Base-by-base conservation (phyloP, 2,113 vertebrate species). In the Apaloderma vittatum region DNA sequence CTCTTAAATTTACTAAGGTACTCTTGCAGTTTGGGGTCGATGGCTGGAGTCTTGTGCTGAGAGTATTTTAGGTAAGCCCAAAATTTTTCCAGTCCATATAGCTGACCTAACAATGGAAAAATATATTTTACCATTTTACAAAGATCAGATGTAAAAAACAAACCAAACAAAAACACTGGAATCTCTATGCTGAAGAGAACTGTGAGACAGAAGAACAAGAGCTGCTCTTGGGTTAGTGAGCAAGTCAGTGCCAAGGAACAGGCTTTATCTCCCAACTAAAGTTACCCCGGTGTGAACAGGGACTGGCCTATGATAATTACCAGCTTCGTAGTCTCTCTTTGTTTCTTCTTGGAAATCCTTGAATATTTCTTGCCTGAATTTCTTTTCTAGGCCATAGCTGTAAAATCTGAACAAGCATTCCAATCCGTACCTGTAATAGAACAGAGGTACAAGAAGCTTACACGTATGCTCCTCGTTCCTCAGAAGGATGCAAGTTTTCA, bases 331-430 rank as follows among this genome's bases (percentile, higher is more conserved):
- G 98, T 99, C 99, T 91, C 91, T 98, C 82, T 99, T 98, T 21
- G 99, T 99, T 98, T 99, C 99, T 93, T 99, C 99, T 89, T 99
- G 99, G 90, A 99, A 99, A 98, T 99, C 99, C 97, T 99, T 98
- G 73, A 99, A 99, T 96, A 99, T 98, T 84, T 99, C 99, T 90
- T 97, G 96, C 96, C 99, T 98, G 98, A 99, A 99, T 94, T 99
- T 99, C 97, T 98, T 99, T 97, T 99, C 99, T 95, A 99, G 96
- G 91, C 99, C 99, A 82, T 99, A 99, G 98, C 99, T 99, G 97
- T 99, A 99, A 98, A 99, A 99, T 79, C 99, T 98, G 98, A 99
- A 99, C 62, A 99, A 98, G 94, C 99, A 99, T 97, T 99, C 99
- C 98, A 99, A 96, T 49, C 99, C 99, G 1, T 99, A 99, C 97